These are phyloP conservation scores for Ceyx margarethae DNA, from an alignment of 2,113 vertebrate species.

Conservation along the genomic window DNA sequence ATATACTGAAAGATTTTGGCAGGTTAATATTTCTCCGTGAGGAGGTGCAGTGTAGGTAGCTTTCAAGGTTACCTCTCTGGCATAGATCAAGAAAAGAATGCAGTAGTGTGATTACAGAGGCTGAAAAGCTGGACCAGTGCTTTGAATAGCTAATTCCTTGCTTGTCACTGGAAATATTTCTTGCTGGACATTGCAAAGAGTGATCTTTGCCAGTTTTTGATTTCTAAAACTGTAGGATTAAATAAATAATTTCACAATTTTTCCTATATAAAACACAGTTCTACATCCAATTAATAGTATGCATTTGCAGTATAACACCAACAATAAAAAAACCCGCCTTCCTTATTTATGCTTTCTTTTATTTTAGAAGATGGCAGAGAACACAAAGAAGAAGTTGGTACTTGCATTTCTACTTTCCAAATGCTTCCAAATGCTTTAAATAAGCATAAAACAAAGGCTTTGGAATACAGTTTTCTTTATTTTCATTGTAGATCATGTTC, in stretches of 20 bases:
- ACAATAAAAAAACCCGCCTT: neutral
- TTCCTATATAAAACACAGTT: neutral
- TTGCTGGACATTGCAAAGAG: neutral
- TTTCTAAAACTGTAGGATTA: neutral
- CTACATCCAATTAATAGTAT: neutral
- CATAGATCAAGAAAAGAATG: neutral
- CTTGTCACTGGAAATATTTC: neutral
- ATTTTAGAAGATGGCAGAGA: neutral
- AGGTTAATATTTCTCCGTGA: neutral
- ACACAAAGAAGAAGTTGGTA: neutral
- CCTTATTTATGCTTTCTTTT: neutral
- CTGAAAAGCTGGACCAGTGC: neutral
- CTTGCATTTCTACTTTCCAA: neutral
- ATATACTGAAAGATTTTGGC: neutral
- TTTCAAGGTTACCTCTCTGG: neutral
- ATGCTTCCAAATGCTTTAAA: slow-evolving; percentile 21
- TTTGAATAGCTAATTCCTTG: slow-evolving; percentile 29
- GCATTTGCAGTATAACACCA: neutral
- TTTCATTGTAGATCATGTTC: neutral
- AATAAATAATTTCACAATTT: neutral
- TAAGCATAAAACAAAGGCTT: neutral
- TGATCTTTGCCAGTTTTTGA: neutral
- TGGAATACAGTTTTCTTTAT: neutral
- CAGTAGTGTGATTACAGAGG: neutral
- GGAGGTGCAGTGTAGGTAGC: neutral